Conservation (phyloP, 2,888 invertebrate genomes). For the Busseola fusca region DNA sequence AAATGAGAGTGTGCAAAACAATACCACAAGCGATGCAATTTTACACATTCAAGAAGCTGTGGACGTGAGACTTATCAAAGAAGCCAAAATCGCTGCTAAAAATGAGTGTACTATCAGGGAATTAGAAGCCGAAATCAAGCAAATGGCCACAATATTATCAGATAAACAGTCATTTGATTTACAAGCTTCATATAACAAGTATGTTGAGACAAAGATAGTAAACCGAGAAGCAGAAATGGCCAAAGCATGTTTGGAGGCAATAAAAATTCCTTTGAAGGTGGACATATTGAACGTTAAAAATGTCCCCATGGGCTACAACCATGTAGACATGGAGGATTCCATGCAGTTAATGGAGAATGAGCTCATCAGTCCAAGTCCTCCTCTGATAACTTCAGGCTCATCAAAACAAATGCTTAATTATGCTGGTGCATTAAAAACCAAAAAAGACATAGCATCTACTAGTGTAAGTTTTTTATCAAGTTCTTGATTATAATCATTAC, state of each 20-base stretch:
- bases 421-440: constrained; percentile 79
- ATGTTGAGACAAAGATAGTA: constrained; percentile 74
- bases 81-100: constrained; percentile 82
- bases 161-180: constrained; percentile 81
- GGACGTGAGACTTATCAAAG: constrained; percentile 77
- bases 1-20: constrained; percentile 79
- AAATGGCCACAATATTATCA: constrained; percentile 82
- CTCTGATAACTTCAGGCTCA: constrained; percentile 68
- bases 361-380: constrained; percentile 71
- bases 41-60: constrained; percentile 83
- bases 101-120: constrained; percentile 82
- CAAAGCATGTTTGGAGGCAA: constrained; percentile 80
- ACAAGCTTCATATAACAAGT: constrained; percentile 73
- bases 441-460: constrained; percentile 73
- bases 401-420: constrained; percentile 76
- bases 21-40: constrained; percentile 81
- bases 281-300: constrained; percentile 78
- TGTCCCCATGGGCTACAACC: constrained; percentile 70
- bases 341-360: constrained; percentile 70
- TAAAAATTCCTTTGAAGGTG: constrained; percentile 74
- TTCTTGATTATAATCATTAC: neutral
- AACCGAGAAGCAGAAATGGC: constrained; percentile 82
- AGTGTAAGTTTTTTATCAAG: constrained; percentile 75
- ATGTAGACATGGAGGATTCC: constrained; percentile 69
- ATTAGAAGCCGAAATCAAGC: constrained; percentile 84